Evolutionary conservation across 2,113 vertebrate species (phyloP).

Genomic region (Pycnonotus jocosus): DNA sequence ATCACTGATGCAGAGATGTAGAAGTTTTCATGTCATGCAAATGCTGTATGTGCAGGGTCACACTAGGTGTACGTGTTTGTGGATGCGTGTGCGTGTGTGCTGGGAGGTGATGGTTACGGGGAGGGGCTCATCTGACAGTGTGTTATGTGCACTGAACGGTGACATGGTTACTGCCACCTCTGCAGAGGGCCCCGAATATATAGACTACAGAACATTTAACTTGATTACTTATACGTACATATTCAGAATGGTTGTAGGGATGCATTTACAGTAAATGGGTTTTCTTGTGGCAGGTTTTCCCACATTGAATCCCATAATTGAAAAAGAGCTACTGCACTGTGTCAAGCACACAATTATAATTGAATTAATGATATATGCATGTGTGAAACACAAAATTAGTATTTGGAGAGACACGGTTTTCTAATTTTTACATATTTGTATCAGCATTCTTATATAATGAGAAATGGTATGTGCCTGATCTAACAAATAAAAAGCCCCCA

Average conservation of each 20-base stretch:
- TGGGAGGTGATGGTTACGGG: conserved; percentile 63
- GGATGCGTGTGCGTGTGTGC: background rate
- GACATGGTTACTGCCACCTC: conserved; percentile 82
- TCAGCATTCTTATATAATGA: conserved; percentile 68
- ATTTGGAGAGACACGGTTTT: conserved; percentile 77
- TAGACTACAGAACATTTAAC: conserved; percentile 79
- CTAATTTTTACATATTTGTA: conserved; percentile 76
- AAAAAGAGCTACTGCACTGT: conserved; percentile 79
- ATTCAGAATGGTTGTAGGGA: conserved; percentile 62
- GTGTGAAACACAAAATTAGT: conserved; percentile 75
- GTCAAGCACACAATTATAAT: conserved; percentile 86
- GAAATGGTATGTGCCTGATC: conserved; percentile 62
- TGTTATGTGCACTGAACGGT: conserved; percentile 83
- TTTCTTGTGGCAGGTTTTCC: conserved; percentile 69
- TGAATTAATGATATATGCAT: conserved; percentile 86
- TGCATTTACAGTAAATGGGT: conserved; percentile 69
- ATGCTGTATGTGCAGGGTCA: conserved; percentile 63
- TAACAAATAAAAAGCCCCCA: conserved; percentile 52
- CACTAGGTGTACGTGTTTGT: conserved; percentile 41
- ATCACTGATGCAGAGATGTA: conserved; percentile 79
- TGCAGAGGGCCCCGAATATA: conserved; percentile 77
- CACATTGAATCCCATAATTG: conserved; percentile 73
- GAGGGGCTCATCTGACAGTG: conserved; percentile 77
- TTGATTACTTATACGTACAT: conserved; percentile 71
- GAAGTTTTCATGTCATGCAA: conserved; percentile 83